A percentile compares a stretch with the other conserved stretches of the same genome.
Evolutionary conservation across 2,113 vertebrate species (phyloP).

Genomic region (Oryzias javanicus): DNA sequence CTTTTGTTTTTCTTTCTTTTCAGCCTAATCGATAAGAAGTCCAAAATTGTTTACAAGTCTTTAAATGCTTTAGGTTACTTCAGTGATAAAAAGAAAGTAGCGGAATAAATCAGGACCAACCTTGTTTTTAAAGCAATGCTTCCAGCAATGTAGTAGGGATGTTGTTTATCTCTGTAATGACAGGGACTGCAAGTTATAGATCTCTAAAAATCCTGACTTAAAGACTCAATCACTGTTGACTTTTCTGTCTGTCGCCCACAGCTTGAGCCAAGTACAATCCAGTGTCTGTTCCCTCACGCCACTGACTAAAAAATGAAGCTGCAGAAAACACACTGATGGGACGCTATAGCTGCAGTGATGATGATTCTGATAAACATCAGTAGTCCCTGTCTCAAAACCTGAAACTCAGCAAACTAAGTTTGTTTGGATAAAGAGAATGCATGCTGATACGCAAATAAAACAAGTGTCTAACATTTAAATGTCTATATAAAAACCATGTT

Average conservation of each 20-base stretch:
- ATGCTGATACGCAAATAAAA: neutral
- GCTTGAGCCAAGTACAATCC: constrained; percentile 20
- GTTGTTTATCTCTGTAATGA: constrained; percentile 39
- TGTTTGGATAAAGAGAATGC: neutral
- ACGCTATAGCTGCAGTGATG: constrained; percentile 20
- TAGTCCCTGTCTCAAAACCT: constrained; percentile 5
- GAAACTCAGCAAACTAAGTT: constrained; percentile 2
- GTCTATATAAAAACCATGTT: too few species aligned
- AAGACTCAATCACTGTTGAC: constrained; percentile 41
- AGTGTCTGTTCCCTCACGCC: constrained; percentile 5
- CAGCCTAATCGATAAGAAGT: constrained; percentile 46
- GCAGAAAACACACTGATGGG: neutral
- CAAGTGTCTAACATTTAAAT: neutral
- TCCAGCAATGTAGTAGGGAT: constrained; percentile 23
- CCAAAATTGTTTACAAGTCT: constrained; percentile 47
- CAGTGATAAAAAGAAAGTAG: constrained; percentile 34
- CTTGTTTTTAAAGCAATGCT: constrained; percentile 30
- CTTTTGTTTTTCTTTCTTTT: constrained; percentile 43
- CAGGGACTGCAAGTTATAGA: constrained; percentile 31
- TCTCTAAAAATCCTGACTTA: constrained; percentile 31
- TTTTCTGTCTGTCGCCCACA: constrained; percentile 22
- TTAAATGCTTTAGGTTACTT: constrained; percentile 37
- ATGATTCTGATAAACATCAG: constrained; percentile 23
- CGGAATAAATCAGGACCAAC: constrained; percentile 51
- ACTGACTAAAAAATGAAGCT: constrained; percentile 28